Evolutionary conservation across 1,140 invertebrate species (phyloP).

Genomic region (Ephestia elutella): DNA sequence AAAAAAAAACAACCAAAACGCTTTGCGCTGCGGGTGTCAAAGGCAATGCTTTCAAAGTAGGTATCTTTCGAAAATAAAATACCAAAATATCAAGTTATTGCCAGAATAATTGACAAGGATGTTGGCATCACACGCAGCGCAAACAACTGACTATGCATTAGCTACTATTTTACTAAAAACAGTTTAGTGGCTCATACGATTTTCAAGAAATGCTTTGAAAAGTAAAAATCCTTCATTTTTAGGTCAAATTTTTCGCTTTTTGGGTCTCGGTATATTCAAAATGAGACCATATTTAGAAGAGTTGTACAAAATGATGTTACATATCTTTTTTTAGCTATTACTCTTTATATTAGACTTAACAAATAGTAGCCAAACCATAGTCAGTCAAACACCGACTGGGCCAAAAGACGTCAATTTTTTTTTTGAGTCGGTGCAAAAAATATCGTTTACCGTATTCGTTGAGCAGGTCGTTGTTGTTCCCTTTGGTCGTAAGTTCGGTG

Average conservation of each 20-base stretch:
- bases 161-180: neutral
- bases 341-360: neutral
- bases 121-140: neutral
- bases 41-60: neutral
- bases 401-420: too few species aligned
- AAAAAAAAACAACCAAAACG: neutral
- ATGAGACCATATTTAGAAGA: too few species aligned
- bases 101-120: neutral
- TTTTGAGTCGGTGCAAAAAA: neutral
- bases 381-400: neutral
- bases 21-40: neutral
- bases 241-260: too few species aligned
- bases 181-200: too few species aligned
- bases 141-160: neutral
- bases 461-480: slow-evolving; percentile 31
- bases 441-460: slow-evolving; percentile 37
- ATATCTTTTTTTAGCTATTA: too few species aligned
- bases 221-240: too few species aligned
- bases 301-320: too few species aligned
- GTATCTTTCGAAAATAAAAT: neutral
- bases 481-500: neutral
- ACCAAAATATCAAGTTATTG: neutral
- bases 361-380: neutral
- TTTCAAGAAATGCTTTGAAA: neutral
- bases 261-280: too few species aligned